Percentiles rank a stretch among this genome's conserved stretches.
phyloP scores from a whole-genome alignment of 1,140 invertebrate species.

The Eumaeus atala region DNA sequence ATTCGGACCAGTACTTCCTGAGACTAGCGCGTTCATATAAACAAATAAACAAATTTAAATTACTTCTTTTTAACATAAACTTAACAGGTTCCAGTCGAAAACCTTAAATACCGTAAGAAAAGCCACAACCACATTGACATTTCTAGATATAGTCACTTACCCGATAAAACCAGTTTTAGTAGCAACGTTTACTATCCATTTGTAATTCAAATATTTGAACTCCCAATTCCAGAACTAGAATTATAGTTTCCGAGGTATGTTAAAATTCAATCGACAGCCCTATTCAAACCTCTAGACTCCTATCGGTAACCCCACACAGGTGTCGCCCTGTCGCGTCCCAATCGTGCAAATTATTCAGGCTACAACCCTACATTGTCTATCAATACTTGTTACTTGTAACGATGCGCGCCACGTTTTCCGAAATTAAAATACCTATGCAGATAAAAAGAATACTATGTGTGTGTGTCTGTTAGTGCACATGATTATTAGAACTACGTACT shows the following conservation, averaged over 20 bases:
- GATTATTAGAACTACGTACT: too few species aligned
- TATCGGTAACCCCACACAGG: conserved; percentile 20
- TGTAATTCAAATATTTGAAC: not conserved
- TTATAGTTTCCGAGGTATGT: conserved; percentile 40
- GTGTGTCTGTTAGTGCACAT: too few species aligned
- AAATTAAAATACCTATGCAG: too few species aligned
- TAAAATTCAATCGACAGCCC: conserved; percentile 19
- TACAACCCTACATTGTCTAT: conserved; percentile 35
- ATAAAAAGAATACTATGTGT: too few species aligned
- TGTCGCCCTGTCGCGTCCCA: conserved; percentile 26
- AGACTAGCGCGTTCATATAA: too few species aligned
- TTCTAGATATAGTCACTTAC: too few species aligned
- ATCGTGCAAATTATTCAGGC: conserved; percentile 38
- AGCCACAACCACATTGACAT: too few species aligned
- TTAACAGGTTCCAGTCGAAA: not conserved
- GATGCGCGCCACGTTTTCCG: too few species aligned
- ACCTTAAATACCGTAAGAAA: not conserved
- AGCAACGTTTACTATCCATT: not conserved
- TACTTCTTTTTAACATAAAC: too few species aligned
- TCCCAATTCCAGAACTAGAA: conserved; percentile 27
- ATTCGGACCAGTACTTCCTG: too few species aligned
- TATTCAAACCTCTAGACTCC: conserved; percentile 16
- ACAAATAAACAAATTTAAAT: too few species aligned
- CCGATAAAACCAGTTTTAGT: not conserved
- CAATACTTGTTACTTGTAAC: not conserved